Percentiles rank a stretch among this genome's conserved stretches.
These are phyloP conservation scores for Ceratotherium simum DNA, from an alignment of 2,113 vertebrate genomes.

Conservation along the genomic window DNA sequence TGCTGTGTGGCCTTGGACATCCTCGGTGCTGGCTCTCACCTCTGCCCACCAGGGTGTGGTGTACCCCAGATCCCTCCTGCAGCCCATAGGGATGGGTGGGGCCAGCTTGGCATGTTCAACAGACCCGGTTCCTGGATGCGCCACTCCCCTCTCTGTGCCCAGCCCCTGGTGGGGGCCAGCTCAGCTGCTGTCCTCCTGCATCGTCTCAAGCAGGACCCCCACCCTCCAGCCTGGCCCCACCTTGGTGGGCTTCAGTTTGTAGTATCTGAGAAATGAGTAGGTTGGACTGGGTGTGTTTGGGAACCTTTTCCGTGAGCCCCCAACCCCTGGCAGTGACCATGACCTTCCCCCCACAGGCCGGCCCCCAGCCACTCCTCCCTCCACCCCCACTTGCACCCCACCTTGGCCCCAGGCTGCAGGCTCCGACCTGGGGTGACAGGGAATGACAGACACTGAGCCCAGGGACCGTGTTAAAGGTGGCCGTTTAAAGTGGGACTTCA, in stretches of 20 bases:
- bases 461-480: background rate
- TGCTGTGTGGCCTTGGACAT: background rate
- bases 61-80: background rate
- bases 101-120: background rate
- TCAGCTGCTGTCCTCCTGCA: background rate
- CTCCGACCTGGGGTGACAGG: too few relatives aligned
- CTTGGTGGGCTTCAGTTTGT: background rate
- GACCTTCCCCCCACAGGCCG: background rate
- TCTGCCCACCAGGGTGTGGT: accelerated
- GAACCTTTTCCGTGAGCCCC: background rate
- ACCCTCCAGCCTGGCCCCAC: too few relatives aligned
- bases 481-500: background rate
- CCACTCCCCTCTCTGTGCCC: background rate
- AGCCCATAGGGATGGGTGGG: background rate
- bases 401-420: background rate
- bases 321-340: accelerated
- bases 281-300: background rate
- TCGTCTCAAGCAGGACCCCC: background rate
- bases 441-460: background rate
- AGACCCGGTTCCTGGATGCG: background rate
- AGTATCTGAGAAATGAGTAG: background rate
- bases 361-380: background rate
- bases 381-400: accelerated
- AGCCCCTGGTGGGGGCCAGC: background rate
- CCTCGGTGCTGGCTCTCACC: background rate